These are phyloP conservation scores for Sebastes diaconus DNA, from an alignment of 2,797 vertebrate species.

Conservation along the genomic window DNA sequence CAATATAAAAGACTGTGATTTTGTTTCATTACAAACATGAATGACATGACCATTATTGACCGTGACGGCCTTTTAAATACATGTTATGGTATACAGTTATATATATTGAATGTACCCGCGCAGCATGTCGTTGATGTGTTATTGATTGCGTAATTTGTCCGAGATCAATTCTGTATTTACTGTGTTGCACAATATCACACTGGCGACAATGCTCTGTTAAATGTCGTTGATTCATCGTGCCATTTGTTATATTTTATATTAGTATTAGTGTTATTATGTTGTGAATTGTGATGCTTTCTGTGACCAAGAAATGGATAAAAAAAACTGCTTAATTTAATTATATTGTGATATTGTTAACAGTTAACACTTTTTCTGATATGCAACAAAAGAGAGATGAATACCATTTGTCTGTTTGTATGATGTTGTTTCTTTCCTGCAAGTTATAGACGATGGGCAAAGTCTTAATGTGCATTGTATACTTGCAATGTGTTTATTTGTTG, in stretches of 20 bases:
- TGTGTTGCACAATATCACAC: not conserved
- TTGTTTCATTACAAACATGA: conserved; percentile 3
- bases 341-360: not conserved
- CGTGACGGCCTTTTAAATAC: conserved; percentile 14
- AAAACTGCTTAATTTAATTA: not conserved
- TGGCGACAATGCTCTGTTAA: not conserved
- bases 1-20: not conserved
- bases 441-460: not conserved
- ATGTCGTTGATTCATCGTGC: not conserved
- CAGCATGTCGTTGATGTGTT: conserved; percentile 10
- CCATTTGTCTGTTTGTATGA: conserved; percentile 12
- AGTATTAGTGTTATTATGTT: conserved; percentile 17
- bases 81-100: not conserved
- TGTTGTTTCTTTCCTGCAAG: conserved; percentile 3
- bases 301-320: not conserved
- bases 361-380: not conserved
- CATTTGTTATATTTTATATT: not conserved
- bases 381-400: not conserved
- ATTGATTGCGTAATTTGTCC: not conserved
- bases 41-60: not conserved
- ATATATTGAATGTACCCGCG: conserved; percentile 35
- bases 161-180: conserved; percentile 7
- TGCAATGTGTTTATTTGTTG: conserved; percentile 26
- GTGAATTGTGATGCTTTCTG: conserved; percentile 24
- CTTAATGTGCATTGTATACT: conserved; percentile 14